Percentiles rank a stretch among this genome's conserved stretches.
Evolutionary conservation across 2,797 vertebrate genomes (phyloP).

Genomic region (Vultur gryphus): DNA sequence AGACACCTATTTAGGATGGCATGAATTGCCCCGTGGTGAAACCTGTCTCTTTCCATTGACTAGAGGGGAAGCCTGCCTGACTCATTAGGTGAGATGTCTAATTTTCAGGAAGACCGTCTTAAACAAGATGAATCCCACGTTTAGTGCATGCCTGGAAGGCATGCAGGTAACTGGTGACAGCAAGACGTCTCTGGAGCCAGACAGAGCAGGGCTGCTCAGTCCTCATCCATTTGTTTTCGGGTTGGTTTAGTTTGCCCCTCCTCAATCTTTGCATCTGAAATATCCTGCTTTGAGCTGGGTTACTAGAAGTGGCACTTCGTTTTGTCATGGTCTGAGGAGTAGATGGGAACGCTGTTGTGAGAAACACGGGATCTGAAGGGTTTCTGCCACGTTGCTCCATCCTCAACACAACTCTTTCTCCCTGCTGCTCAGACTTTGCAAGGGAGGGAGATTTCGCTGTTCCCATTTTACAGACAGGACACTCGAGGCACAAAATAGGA

Average conservation of each 20-base stretch:
- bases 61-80: not conserved
- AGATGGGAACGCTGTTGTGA: not conserved
- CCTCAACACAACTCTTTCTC: not conserved
- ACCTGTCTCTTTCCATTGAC: slow-evolving; percentile 35
- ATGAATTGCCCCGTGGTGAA: not conserved
- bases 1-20: slow-evolving; percentile 49
- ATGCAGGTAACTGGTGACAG: not conserved
- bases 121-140: slow-evolving; percentile 20
- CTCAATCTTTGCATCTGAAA: not conserved
- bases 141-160: slow-evolving; percentile 21
- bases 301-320: fast-evolving
- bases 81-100: slow-evolving; percentile 19
- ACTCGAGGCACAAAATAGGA: not conserved
- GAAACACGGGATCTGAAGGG: fast-evolving
- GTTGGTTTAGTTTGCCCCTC: not conserved
- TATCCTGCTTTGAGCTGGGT: not conserved
- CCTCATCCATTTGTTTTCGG: not conserved
- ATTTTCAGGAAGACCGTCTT: slow-evolving; percentile 5
- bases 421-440: not conserved
- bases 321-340: not conserved
- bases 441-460: not conserved
- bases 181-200: not conserved
- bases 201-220: not conserved
- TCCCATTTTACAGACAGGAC: not conserved
- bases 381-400: fast-evolving